phyloP scores from a whole-genome alignment of 2,797 vertebrate genomes.

The Hozukius guyotensis region DNA sequence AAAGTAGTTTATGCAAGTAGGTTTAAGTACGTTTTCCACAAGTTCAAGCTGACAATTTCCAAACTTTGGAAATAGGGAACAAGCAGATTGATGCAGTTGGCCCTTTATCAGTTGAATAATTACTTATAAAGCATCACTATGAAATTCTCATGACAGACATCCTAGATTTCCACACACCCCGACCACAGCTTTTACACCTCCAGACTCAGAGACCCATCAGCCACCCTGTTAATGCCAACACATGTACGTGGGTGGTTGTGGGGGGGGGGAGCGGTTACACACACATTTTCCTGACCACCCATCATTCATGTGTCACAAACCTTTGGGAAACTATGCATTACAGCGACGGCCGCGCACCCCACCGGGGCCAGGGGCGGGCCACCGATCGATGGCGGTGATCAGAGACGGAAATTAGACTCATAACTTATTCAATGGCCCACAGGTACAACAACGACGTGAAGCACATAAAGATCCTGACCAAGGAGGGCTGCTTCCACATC shows the following conservation, averaged over 20 bases:
- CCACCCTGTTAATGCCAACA: conserved; percentile 25
- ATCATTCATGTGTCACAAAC: conserved; percentile 84
- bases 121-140: not conserved
- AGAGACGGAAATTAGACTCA: conserved; percentile 94
- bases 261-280: not conserved
- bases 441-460: conserved; percentile 99
- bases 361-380: conserved; percentile 79
- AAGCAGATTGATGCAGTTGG: not conserved
- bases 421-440: conserved; percentile 91
- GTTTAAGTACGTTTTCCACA: not conserved
- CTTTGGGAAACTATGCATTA: conserved; percentile 84
- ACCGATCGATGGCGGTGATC: conserved; percentile 91
- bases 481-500: conserved; percentile 95
- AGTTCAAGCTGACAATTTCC: too few species aligned
- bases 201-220: conserved; percentile 10
- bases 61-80: not conserved
- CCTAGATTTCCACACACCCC: not conserved
- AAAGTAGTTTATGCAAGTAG: not conserved
- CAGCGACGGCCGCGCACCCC: conserved; percentile 74
- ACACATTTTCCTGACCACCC: conserved; percentile 45
- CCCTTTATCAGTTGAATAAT: not conserved
- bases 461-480: conserved; percentile 99
- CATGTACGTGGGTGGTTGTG: not conserved
- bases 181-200: not conserved
- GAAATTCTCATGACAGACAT: not conserved